Evolutionary conservation across 2,888 invertebrate species (phyloP).

Genomic region (Conistra vaccinii): DNA sequence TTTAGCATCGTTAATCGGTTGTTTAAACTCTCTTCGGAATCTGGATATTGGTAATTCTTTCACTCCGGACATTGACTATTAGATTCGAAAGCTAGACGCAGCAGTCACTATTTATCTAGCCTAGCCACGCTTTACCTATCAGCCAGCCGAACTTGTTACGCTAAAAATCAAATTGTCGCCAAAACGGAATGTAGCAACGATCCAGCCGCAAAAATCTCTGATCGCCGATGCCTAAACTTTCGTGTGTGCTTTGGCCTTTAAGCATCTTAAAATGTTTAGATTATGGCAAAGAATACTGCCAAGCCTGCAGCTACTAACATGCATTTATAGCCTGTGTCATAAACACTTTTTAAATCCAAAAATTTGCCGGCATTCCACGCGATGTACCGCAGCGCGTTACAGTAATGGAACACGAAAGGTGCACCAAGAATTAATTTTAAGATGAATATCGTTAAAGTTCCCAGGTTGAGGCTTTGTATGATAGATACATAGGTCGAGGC

Average conservation of each 20-base stretch:
- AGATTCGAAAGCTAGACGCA: background rate
- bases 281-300: conserved; percentile 71
- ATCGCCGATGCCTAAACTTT: background rate
- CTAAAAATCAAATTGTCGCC: no score
- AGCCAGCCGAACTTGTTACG: background rate
- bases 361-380: conserved; percentile 76
- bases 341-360: conserved; percentile 72
- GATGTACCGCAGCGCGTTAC: conserved; percentile 80
- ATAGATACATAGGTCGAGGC: conserved; percentile 80
- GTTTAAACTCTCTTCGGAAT: no score
- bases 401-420: conserved; percentile 82
- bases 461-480: conserved; percentile 81
- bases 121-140: background rate
- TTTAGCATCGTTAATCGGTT: background rate
- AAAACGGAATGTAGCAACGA: background rate
- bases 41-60: background rate
- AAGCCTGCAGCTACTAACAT: conserved; percentile 64
- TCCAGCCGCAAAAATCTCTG: background rate
- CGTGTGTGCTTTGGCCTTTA: conserved; percentile 12
- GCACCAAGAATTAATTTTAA: conserved; percentile 77
- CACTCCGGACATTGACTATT: background rate
- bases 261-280: conserved; percentile 55
- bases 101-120: no score
- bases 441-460: conserved; percentile 64
- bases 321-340: conserved; percentile 70